These are phyloP conservation scores for Spondyliosoma cantharus DNA, from an alignment of 2,797 vertebrate species.

Conservation along the genomic window DNA sequence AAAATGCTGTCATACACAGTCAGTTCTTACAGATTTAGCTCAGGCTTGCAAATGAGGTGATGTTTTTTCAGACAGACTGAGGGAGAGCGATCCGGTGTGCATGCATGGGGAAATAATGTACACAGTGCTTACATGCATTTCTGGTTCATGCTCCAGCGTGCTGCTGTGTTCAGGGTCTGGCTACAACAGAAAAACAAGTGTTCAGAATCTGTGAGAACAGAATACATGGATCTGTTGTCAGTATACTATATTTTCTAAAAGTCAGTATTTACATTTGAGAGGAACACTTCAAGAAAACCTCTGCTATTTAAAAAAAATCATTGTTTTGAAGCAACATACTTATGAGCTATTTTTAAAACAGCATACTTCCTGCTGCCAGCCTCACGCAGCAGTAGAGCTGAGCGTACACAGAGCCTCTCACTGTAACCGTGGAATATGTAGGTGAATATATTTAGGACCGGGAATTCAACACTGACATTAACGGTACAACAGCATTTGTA, in stretches of 20 bases:
- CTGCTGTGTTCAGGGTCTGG: constrained; percentile 2
- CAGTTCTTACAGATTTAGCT: not conserved
- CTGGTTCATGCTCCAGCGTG: constrained; percentile 29
- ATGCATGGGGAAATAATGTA: constrained; percentile 48
- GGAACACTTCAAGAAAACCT: not conserved
- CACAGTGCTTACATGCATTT: constrained; percentile 30
- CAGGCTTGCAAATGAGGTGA: not conserved
- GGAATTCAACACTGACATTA: not conserved
- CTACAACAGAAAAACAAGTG: constrained; percentile 6
- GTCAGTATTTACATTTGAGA: not conserved
- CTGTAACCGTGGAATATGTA: not conserved
- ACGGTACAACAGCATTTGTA: not conserved
- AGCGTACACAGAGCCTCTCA: not conserved
- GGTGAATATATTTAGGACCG: not conserved
- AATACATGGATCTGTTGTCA: not conserved
- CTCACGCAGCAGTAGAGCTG: not conserved
- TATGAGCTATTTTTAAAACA: constrained; percentile 31
- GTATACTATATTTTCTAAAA: not conserved
- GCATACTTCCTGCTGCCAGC: constrained; percentile 3
- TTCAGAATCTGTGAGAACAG: constrained; percentile 3
- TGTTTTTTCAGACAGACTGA: not conserved
- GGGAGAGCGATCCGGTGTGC: constrained; percentile 20
- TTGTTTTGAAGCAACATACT: not conserved
- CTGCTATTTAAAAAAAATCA: not conserved
- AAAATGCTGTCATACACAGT: not conserved